Conservation (phyloP, 2,888 invertebrate genomes). For the Lasiommata megera region DNA sequence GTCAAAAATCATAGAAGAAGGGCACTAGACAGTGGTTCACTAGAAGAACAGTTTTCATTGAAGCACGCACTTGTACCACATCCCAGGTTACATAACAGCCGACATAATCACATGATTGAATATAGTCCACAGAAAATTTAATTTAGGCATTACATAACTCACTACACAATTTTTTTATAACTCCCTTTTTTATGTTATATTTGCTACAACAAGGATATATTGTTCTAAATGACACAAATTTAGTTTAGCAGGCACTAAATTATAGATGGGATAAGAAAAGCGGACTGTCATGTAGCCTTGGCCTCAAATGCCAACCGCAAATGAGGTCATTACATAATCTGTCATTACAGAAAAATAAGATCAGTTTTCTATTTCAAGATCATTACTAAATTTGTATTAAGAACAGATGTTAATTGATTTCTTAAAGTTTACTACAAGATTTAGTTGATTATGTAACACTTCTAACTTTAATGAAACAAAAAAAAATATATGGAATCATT, state of each 20-base stretch:
- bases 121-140: slow-evolving; percentile 54
- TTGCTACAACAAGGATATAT: too few relatives aligned
- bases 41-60: slow-evolving; percentile 10
- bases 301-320: slow-evolving; percentile 47
- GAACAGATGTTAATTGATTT: slow-evolving; percentile 19
- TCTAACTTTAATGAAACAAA: slow-evolving; percentile 62
- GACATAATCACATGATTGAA: slow-evolving; percentile 64
- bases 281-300: slow-evolving; percentile 46
- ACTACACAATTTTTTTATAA: slow-evolving; percentile 23
- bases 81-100: slow-evolving; percentile 62
- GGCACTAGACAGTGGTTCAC: slow-evolving; percentile 37
- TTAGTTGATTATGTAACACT: slow-evolving; percentile 53
- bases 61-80: not conserved
- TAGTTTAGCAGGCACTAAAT: slow-evolving; percentile 4
- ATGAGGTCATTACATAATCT: slow-evolving; percentile 66
- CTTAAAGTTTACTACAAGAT: not conserved
- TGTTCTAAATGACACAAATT: too few relatives aligned
- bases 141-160: slow-evolving; percentile 38
- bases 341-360: slow-evolving; percentile 42
- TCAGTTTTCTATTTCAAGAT: slow-evolving; percentile 36
- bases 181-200: slow-evolving; percentile 24
- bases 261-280: slow-evolving; percentile 6
- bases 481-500: slow-evolving; percentile 65
- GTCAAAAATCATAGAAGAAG: slow-evolving; percentile 44
- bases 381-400: slow-evolving; percentile 27